Conservation (phyloP, 35 echinoderm and acorn worm species). For the Holothuria glaberrima region DNA sequence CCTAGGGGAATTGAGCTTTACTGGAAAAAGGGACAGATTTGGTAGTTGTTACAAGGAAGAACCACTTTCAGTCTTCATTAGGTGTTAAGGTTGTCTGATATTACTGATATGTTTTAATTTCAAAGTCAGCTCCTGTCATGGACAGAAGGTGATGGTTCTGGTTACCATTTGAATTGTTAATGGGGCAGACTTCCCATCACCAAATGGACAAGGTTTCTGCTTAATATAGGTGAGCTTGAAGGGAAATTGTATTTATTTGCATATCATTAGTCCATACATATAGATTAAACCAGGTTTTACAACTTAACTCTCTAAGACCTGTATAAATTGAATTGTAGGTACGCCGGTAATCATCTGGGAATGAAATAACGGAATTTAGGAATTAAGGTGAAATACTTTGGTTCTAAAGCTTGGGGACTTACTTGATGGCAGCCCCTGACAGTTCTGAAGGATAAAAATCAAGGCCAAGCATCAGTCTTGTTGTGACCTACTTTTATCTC, state of each 20-base stretch:
- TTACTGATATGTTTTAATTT: constrained; percentile 4
- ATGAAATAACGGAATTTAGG: too few relatives aligned
- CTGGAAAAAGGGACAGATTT: neutral
- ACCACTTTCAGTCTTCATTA: neutral
- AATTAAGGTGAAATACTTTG: too few relatives aligned
- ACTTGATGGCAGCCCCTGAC: too few relatives aligned
- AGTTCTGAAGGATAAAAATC: too few relatives aligned
- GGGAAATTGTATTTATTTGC: neutral
- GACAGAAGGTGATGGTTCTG: neutral
- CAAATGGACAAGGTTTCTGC: constrained; percentile 4
- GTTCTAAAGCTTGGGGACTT: too few relatives aligned
- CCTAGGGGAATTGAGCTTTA: neutral
- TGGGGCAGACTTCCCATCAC: neutral
- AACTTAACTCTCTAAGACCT: too few relatives aligned
- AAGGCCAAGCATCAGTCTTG: too few relatives aligned
- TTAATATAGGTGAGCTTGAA: neutral
- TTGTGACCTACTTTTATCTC: too few relatives aligned
- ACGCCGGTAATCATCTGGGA: too few relatives aligned
- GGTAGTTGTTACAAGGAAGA: neutral
- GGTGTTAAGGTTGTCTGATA: neutral
- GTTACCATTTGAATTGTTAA: constrained; percentile 38
- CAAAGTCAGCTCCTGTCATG: neutral
- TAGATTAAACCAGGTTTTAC: neutral
- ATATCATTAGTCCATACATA: neutral
- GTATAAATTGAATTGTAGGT: too few relatives aligned